Evolutionary conservation across 2,888 invertebrate genomes (phyloP), one percentile per base, ranked within the genome.

Genomic region (Didymodactylos carnosus): DNA sequence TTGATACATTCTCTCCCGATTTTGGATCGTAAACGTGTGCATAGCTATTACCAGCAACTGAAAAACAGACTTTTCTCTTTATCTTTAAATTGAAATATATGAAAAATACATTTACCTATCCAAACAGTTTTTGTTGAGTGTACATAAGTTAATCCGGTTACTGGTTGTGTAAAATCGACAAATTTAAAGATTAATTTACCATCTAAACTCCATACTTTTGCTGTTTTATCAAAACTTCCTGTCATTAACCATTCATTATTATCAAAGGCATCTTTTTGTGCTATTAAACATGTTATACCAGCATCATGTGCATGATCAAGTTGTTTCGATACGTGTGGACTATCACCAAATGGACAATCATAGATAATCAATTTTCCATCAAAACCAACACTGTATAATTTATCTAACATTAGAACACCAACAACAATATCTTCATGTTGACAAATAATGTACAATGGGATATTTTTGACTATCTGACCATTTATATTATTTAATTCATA

Each of bases 191-290:
- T 43, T 27, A 53, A 39, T 62, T 74, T 74, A 19, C 82, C 82
- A 76, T 83, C 83, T 49, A 78, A 77, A 25, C 82, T 80, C 83
- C 83, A 83, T 51, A 83, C 81, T 77, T 81, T 81, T 27, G 83
- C 80, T 43, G 78, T 80, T 77, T 83, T 83, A 78, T 83, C 83
- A 79, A 83, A 83, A 3, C 81, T 81, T 39, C 83, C 82, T 39
- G 83, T 83, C 73, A 83, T 76, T 35, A 83, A 81, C 82, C 82
- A 83, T 25, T 79, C 80, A 75, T 80, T 82, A 75, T 82, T 82
- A 76, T 82, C 82, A 4, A 70, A 16, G 72, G 79, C 79, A 77
- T 83, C 82, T 76, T 79, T 80, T 46, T 80, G 81, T 71, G 82
- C 77, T 23, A 80, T 75, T 49, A 83, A 77, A 77, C 81, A 81